Evolutionary conservation across 1,140 invertebrate species (phyloP).

Genomic region (Pentalonia nigronervosa): DNA sequence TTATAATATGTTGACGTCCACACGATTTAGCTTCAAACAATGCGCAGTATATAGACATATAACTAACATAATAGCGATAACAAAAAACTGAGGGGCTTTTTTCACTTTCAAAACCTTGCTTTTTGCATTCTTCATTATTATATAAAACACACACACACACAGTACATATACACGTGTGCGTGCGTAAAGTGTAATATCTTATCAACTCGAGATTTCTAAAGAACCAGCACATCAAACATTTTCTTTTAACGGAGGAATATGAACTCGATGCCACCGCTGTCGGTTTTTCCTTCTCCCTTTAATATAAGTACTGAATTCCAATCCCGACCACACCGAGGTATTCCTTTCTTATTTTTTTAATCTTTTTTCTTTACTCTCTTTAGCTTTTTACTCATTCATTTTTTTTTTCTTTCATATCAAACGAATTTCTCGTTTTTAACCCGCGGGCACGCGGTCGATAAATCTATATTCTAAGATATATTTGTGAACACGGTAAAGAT

Average conservation of each 20-base stretch:
- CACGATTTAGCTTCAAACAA: not conserved
- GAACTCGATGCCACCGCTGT: not conserved
- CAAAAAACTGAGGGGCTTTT: not conserved
- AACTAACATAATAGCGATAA: not conserved
- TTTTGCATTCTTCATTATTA: not conserved
- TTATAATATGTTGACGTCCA: not conserved
- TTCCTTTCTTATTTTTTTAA: constrained; percentile 22
- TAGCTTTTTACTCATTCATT: not conserved
- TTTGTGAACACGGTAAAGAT: not conserved
- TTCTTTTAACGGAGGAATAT: constrained; percentile 39
- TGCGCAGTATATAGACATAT: not conserved
- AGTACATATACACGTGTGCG: not conserved
- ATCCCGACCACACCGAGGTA: constrained; percentile 23
- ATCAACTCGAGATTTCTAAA: constrained; percentile 34
- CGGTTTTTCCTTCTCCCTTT: not conserved
- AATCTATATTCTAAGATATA: constrained; percentile 25
- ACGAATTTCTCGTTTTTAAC: not conserved
- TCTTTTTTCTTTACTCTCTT: not conserved
- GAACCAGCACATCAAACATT: constrained; percentile 35
- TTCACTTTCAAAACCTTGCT: not conserved
- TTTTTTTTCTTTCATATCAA: not conserved
- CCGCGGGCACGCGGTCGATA: not conserved
- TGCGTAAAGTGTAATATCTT: constrained; percentile 29
- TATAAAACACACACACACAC: not conserved
- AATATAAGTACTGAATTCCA: constrained; percentile 52